Base-by-base conservation (phyloP, 2,113 vertebrate genomes). In the Mobula hypostoma region DNA sequence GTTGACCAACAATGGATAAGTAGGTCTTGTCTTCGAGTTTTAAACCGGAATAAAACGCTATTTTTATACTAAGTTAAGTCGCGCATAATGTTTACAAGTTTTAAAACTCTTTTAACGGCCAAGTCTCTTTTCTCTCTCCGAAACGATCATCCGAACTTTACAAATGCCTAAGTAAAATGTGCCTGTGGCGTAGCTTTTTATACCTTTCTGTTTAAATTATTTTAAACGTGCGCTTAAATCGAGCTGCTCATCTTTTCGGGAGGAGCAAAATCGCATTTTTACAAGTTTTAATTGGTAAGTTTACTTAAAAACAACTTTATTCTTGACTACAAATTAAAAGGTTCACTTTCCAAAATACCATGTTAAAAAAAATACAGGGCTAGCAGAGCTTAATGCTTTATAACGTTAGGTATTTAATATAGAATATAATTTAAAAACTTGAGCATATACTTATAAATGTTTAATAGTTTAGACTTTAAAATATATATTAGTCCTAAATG, bases 101-200 rank as follows among this genome's bases (percentile, higher is more conserved):
- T 74, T 21, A 6, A 74, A 24, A 74, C 27, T 9, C 56, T 11
- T 77, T 29, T 77, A n/a, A 29, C n/a, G 7, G 72, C 7, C n/a
- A n/a, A 9, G 7, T 63, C 5, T 5, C 19, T 3, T 1, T 48
- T 11, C 17, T 27, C 48, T 2, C 21, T 24, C 24, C 7, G 48
- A 82, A 40, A 24, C 27, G 0, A 40, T 70, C 68, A 85, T 58
- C 14, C 1, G 56, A 83, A 29, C 11, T n/a, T 4, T 12, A 27
- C 58, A 63, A 63, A 88, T n/a, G 27, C 63, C 58, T 32, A 63
- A 58, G 1, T 61, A 15, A 87, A 87, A n/a, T n/a, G 4, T 79
- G n/a, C n/a, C n/a, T 36, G 77, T 88, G 85, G 63, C 58, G 85
- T 88, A 88, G 61, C 29, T 63, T 32, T 66, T 88, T 88, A 83